phyloP scores from a whole-genome alignment of 2,797 vertebrate species.

The Myotis pilosus region DNA sequence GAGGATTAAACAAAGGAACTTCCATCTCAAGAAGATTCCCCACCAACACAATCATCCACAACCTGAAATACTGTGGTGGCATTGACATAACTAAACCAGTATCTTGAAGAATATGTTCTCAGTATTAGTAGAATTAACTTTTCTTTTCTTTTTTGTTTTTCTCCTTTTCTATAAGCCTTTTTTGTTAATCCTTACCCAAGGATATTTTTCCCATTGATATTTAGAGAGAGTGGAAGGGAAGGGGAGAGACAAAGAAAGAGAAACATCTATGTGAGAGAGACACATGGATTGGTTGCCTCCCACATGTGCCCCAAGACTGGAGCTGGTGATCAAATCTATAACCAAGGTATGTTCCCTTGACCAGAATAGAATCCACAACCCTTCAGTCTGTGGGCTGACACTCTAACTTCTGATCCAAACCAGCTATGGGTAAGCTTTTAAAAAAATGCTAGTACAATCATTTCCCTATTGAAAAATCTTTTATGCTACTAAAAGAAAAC shows the following conservation, averaged over 20 bases:
- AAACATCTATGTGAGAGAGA: no score
- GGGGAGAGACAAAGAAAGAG: no score
- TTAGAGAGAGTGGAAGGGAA: no score
- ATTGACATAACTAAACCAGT: not conserved
- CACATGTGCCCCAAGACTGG: rapidly evolving
- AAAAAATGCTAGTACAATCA: not conserved
- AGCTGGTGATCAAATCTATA: no score
- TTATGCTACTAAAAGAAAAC: not conserved
- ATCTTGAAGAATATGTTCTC: not conserved
- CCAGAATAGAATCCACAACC: no score
- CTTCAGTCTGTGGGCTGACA: no score
- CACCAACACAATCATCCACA: not conserved
- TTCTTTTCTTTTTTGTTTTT: not conserved
- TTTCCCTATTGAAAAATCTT: not conserved
- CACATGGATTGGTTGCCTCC: no score
- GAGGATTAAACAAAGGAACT: not conserved
- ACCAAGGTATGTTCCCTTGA: no score
- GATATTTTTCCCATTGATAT: no score
- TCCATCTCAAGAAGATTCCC: not conserved
- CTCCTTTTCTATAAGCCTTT: not conserved
- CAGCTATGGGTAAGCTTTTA: no score
- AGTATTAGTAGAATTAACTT: not conserved
- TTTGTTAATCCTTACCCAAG: not conserved
- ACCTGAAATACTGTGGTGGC: not conserved
- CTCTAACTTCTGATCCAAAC: no score